phyloP scores from a whole-genome alignment of 2,888 invertebrate genomes.

The Osedax frankpressi region DNA sequence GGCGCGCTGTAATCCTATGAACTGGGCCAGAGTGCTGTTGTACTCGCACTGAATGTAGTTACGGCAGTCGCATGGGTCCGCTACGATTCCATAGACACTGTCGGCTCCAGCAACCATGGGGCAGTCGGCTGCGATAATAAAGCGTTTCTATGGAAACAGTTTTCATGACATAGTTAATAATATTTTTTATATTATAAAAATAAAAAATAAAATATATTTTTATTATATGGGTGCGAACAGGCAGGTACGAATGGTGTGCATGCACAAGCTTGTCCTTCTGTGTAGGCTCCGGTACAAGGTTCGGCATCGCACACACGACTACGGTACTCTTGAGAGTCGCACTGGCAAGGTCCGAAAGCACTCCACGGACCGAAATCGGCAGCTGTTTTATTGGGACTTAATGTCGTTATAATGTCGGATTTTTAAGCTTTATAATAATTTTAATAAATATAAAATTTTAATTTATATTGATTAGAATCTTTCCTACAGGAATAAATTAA shows the following conservation, averaged over 20 bases:
- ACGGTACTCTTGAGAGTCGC: neutral
- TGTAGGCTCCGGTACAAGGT: neutral
- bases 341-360: neutral
- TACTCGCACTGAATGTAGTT: constrained; percentile 4
- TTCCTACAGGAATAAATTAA: too few species aligned
- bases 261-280: neutral
- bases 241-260: neutral
- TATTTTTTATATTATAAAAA: too few species aligned
- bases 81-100: neutral
- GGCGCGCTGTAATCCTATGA: neutral
- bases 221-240: too few species aligned
- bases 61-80: constrained; percentile 3
- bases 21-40: neutral
- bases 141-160: too few species aligned
- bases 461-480: too few species aligned
- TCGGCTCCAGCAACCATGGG: constrained; percentile 1
- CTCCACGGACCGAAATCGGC: neutral
- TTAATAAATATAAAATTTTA: too few species aligned
- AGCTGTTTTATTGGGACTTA: too few species aligned
- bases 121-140: neutral
- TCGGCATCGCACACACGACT: constrained; percentile 5
- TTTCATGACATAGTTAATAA: too few species aligned
- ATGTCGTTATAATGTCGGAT: too few species aligned
- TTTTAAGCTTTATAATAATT: too few species aligned
- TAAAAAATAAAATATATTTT: too few species aligned